Base-by-base conservation (phyloP, 1,140 invertebrate species). In the Philotrypesis tridentata region DNA sequence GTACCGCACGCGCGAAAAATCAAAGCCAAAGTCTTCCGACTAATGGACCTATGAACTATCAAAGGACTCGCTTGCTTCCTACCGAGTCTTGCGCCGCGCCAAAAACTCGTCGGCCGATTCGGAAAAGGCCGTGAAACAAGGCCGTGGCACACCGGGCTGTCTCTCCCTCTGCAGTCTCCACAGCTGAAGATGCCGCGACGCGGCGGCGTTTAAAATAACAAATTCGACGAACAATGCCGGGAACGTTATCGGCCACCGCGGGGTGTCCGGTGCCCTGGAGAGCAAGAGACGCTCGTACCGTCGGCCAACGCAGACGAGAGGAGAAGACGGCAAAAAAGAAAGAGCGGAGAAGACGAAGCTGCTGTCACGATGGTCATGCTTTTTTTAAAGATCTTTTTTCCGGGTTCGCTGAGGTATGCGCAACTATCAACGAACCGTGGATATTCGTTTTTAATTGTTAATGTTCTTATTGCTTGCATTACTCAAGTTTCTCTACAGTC, bases 191-290 rank as follows among this genome's bases (percentile, higher is more conserved):
- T 65, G 61, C 63, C 63, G 75, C 61, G 75, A 67, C 6, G 63
- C 9, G 80, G 80, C 84, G 79, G 82, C 85, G 33, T 87, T 88
- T 85, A 86, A 88, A 87, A 89, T 89, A 90, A 55, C 87, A 90
- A 89, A 90, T 89, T 89, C 87, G 82, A 84, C 87, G 85, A 87
- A 90, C 87, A 90, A 90, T 89, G 85, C 55, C 63, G 63, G 80
- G 83, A 85, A 82, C 86, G 87, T 90, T 90, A 90, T 90, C 87
- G 87, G 86, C 84, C 90, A 79, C 88, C 23, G 80, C 85, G 79
- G 89, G 88, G 72, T 86, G 80, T 84, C 65, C 3, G 25, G 21
- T 78, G 63, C 75, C 77, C 79, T 78, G 68, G 48, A 43, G 78
- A 4, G 2, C 25, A 21, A 65, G 61, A 65, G 71, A 33, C 7